Evolutionary conservation across 2,888 invertebrate genomes (phyloP).

Genomic region (Brenthis hecate): DNA sequence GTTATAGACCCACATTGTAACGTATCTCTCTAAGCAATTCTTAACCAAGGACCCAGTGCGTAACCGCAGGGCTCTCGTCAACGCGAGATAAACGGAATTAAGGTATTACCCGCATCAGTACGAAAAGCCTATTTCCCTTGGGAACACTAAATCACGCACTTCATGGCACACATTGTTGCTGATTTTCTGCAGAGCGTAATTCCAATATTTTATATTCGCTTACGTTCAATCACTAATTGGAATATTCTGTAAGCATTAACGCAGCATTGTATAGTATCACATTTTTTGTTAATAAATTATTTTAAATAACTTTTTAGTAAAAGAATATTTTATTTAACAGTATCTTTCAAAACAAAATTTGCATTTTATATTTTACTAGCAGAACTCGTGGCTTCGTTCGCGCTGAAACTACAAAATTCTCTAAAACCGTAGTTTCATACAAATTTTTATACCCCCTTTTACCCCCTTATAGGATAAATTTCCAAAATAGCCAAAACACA

Average conservation of each 20-base stretch:
- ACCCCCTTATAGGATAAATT: no score
- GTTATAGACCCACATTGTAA: not conserved
- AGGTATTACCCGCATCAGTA: constrained; percentile 70
- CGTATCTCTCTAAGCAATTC: constrained; percentile 33
- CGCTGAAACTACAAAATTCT: no score
- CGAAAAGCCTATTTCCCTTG: constrained; percentile 70
- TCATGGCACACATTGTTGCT: constrained; percentile 51
- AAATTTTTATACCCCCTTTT: no score
- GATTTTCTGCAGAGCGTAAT: constrained; percentile 31
- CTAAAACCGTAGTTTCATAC: no score
- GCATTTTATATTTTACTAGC: no score
- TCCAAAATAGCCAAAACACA: no score
- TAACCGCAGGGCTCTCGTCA: constrained; percentile 56
- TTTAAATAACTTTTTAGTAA: no score
- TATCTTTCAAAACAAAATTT: no score
- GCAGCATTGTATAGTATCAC: not conserved
- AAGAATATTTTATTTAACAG: no score
- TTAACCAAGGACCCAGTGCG: constrained; percentile 32
- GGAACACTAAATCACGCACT: constrained; percentile 74
- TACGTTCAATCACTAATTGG: constrained; percentile 11
- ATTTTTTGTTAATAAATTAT: no score
- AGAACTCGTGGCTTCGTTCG: no score
- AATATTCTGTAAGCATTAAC: not conserved
- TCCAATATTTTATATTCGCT: constrained; percentile 18
- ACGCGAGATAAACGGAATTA: constrained; percentile 74